Conservation (phyloP, 2,888 invertebrate species). For the Hololepta plana region DNA sequence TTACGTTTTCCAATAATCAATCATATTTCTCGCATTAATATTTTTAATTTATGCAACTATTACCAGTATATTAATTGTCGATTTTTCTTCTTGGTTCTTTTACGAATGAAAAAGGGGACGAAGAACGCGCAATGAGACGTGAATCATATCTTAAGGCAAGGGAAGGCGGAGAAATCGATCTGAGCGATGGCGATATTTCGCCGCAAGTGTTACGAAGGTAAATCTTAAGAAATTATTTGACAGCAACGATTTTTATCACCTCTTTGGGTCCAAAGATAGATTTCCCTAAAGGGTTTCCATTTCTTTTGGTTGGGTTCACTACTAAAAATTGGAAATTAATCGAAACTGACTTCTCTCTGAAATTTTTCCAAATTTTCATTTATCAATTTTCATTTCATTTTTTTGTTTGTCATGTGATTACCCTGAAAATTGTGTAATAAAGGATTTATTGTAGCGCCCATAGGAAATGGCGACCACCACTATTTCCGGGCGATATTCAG, state of each 20-base stretch:
- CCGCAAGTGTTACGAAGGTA: conserved; percentile 46
- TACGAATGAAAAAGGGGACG: conserved; percentile 47
- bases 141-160: conserved; percentile 93
- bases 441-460: conserved; percentile 38
- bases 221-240: conserved; percentile 10
- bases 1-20: not conserved
- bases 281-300: too few relatives aligned
- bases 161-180: conserved; percentile 52
- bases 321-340: too few relatives aligned
- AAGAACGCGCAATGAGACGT: conserved; percentile 71
- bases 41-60: not conserved
- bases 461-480: conserved; percentile 71
- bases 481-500: conserved; percentile 61
- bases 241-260: conserved; percentile 1
- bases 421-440: conserved; percentile 1
- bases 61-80: not conserved
- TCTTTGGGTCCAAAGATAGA: not conserved
- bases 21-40: conserved; percentile 1
- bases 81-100: conserved; percentile 3
- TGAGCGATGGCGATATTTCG: conserved; percentile 38
- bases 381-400: not conserved
- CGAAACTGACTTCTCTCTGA: conserved; percentile 1
- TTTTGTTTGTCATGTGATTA: not conserved
- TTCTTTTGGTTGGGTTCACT: too few relatives aligned
- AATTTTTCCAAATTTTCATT: too few relatives aligned